Base-by-base conservation (phyloP, 2,797 vertebrate species). In the Potorous gilbertii region DNA sequence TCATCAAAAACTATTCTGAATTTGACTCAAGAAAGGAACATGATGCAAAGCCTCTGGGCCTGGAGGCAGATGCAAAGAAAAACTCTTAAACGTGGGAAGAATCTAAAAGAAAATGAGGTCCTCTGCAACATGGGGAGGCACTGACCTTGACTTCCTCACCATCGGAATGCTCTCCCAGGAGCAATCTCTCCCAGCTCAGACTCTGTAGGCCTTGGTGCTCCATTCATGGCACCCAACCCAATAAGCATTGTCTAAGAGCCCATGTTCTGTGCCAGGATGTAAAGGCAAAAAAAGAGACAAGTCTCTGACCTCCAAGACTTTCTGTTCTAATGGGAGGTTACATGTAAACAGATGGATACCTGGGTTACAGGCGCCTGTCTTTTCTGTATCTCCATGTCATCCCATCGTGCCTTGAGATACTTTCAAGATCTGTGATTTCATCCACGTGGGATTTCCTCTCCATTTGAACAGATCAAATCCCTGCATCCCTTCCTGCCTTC, bases 1-100 rank as follows among this genome's bases (percentile, higher is more conserved):
- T 87, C 90, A 92, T 24, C 87, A 81, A 96, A 74, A 96, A 96
- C 97, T 55, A 52, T 21, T 57, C 92, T 95, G 50, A 91, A 6
- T 28, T 91, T 56, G 95, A 81, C 90, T 92, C 55, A 89, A 1
- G 46, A 62, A 66, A 93, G n/a, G 66, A 96, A 92, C 74, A 90
- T n/a, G 40, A 90, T 29, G 31, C 31, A 34, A 95, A 91, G 6
- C 56, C 90, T 94, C 14, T 5, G n/a, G 13, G 16, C 56, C 21
- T 93, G 54, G 5, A 24, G 57, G 1, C 3, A 56, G 91, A 90
- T 0, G 92, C 55, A 29, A 94, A 92, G 6, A 5, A 52, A 18
- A 27, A 46, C 10, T 24, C 92, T 54, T 28, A 56, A 55, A 14
- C n/a, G 56, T 24, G 21, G 40, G 74, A 87, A 46, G 74, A 87